Evolutionary conservation across 2,797 vertebrate genomes (phyloP).

Genomic region (Chelon auratus): DNA sequence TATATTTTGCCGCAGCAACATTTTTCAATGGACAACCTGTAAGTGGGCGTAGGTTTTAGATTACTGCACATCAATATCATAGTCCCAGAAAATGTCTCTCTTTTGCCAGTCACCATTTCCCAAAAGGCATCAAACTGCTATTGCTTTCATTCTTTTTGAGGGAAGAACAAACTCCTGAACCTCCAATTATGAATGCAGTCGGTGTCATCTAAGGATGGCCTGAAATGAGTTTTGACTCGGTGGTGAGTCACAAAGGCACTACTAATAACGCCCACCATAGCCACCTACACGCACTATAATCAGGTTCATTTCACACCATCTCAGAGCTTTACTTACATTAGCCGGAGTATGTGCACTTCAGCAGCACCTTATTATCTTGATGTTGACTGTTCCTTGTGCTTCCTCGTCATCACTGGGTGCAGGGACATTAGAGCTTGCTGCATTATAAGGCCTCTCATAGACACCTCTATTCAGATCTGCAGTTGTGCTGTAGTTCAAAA

Average conservation of each 20-base stretch:
- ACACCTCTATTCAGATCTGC: conserved; percentile 2
- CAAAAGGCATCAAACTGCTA: conserved; percentile 1
- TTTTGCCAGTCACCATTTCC: conserved; percentile 19
- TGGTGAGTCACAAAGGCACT: conserved; percentile 58
- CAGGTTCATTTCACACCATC: conserved; percentile 40
- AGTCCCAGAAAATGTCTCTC: conserved; percentile 37
- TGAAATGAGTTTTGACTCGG: conserved; percentile 50
- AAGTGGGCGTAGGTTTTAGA: not conserved
- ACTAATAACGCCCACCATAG: conserved; percentile 35
- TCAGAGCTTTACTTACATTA: conserved; percentile 10
- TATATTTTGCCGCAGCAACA: conserved; percentile 1
- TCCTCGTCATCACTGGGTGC: not conserved
- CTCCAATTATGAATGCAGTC: conserved; percentile 33
- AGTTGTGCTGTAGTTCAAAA: not conserved
- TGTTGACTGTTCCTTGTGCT: conserved; percentile 32
- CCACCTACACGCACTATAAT: conserved; percentile 47
- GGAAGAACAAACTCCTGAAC: conserved; percentile 2
- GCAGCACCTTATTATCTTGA: conserved; percentile 10
- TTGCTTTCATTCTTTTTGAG: conserved; percentile 13
- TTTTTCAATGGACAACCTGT: conserved; percentile 10
- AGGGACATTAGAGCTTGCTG: not conserved
- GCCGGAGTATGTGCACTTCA: conserved; percentile 19
- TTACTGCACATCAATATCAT: not conserved
- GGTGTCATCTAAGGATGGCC: conserved; percentile 34
- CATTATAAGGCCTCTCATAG: not conserved